phyloP scores from a whole-genome alignment of 2,113 vertebrate species.

The Suricata suricatta region DNA sequence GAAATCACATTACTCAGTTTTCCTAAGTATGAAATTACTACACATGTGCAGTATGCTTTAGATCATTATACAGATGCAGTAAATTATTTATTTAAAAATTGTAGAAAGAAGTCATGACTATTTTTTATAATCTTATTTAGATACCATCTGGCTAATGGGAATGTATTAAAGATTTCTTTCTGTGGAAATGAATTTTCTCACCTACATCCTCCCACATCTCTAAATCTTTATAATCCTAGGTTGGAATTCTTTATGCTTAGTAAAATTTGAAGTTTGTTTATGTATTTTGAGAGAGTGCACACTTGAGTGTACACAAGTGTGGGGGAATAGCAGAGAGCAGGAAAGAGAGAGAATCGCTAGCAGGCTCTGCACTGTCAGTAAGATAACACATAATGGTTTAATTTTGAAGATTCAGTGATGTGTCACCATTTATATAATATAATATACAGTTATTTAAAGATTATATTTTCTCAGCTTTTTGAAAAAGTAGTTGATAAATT shows the following conservation, averaged over 20 bases:
- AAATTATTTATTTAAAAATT: background rate
- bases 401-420: background rate
- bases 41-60: background rate
- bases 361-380: background rate
- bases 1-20: background rate
- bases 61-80: background rate
- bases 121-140: background rate
- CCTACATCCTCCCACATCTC: background rate
- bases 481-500: background rate
- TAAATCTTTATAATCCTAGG: background rate
- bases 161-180: background rate
- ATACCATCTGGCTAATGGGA: background rate
- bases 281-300: too few species aligned
- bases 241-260: slow-evolving; percentile 17
- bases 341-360: too few species aligned
- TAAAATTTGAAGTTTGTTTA: background rate
- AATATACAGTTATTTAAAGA: background rate
- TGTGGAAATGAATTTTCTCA: background rate
- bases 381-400: background rate
- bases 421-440: background rate
- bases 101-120: background rate
- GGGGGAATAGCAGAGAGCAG: too few species aligned
- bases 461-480: background rate
- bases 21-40: background rate
- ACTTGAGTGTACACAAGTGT: too few species aligned